Evolutionary conservation across 2,797 vertebrate genomes (phyloP).

Genomic region (Tachyglossus aculeatus): DNA sequence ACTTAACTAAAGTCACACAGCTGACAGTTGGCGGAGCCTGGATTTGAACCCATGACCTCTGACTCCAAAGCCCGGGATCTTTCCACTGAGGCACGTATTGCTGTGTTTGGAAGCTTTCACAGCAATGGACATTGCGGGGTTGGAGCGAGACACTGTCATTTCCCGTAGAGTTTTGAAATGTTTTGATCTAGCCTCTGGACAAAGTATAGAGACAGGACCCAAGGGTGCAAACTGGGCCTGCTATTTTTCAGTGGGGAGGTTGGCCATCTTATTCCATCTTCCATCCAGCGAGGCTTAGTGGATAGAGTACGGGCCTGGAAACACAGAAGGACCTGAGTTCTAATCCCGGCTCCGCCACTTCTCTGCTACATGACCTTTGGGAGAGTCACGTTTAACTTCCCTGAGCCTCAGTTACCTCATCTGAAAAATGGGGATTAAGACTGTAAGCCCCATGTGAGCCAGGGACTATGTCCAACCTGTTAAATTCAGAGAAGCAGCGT

Average conservation of each 20-base stretch:
- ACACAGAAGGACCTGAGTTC: neutral
- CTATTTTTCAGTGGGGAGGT: constrained; percentile 18
- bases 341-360: neutral
- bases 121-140: neutral
- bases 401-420: no score
- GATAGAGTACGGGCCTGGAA: neutral
- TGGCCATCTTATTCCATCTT: constrained; percentile 50
- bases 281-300: neutral
- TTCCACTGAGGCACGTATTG: no score
- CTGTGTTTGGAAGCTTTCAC: constrained; percentile 10
- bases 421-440: no score
- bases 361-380: no score
- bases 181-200: constrained; percentile 7
- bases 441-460: no score
- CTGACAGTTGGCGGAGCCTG: no score
- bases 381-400: no score
- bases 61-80: no score
- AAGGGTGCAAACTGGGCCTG: constrained; percentile 25
- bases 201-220: constrained; percentile 24
- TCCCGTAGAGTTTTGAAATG: constrained; percentile 20
- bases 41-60: no score
- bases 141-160: constrained; percentile 11
- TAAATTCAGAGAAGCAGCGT: no score
- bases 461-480: no score
- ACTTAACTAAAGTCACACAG: no score